Conservation (phyloP, 2,113 vertebrate genomes). For the Sterrhoptilus dennistouni region DNA sequence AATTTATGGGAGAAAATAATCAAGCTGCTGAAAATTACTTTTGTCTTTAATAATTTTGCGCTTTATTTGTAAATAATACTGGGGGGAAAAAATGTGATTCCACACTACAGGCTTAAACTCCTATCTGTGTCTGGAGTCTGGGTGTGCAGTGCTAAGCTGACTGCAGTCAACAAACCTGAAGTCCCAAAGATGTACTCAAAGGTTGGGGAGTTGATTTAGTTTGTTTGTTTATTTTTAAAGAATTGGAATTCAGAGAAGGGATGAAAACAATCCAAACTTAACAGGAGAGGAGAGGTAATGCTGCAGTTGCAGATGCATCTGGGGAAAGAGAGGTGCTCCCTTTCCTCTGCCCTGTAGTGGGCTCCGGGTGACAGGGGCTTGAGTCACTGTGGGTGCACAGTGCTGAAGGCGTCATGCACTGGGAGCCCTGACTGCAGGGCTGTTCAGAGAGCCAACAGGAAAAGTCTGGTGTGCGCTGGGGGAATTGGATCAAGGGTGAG, state of each 20-base stretch:
- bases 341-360: accelerated
- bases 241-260: not conserved
- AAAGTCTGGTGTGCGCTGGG: accelerated
- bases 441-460: not conserved
- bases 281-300: not conserved
- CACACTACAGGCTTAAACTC: not conserved
- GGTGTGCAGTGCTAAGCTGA: not conserved
- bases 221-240: not conserved
- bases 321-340: not conserved
- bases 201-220: not conserved
- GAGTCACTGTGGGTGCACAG: accelerated
- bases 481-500: not conserved
- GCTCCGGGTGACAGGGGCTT: not conserved
- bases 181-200: not conserved
- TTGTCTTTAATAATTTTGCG: not conserved
- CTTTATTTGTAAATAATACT: not conserved
- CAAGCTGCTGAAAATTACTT: not conserved
- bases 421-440: not conserved
- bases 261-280: not conserved
- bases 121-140: not conserved
- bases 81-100: not conserved
- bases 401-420: accelerated
- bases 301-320: not conserved
- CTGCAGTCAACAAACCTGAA: not conserved
- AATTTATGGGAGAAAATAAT: not conserved